phyloP scores from a whole-genome alignment of 2,797 vertebrate species.

The Alosa sapidissima region DNA sequence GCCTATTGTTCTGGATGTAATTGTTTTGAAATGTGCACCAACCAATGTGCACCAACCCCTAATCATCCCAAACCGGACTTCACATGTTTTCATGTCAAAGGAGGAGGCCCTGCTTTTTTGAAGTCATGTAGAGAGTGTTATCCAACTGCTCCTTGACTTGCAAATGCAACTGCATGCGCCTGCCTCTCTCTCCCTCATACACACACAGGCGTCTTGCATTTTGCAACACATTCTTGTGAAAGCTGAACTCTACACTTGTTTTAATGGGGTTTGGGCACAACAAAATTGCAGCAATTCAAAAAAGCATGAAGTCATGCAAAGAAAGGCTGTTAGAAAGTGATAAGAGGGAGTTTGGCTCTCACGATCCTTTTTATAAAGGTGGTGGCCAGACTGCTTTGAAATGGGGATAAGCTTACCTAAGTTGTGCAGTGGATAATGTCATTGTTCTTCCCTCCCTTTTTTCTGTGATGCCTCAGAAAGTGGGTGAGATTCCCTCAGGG shows the following conservation, averaged over 20 bases:
- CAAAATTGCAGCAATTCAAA: constrained; percentile 19
- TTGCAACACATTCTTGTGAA: constrained; percentile 24
- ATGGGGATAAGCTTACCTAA: constrained; percentile 55
- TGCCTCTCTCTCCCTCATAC: not conserved
- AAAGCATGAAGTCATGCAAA: constrained; percentile 35
- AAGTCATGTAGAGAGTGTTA: not conserved
- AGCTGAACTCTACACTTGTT: constrained; percentile 18
- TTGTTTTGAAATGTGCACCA: constrained; percentile 35
- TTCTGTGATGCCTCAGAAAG: constrained; percentile 42
- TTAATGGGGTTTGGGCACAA: constrained; percentile 17
- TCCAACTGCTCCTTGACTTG: constrained; percentile 21
- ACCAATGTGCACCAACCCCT: not conserved
- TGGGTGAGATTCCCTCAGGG: constrained; percentile 54
- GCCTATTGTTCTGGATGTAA: constrained; percentile 47
- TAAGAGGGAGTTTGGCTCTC: constrained; percentile 42
- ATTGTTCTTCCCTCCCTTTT: constrained; percentile 49
- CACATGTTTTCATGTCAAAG: not conserved
- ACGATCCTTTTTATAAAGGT: constrained; percentile 40
- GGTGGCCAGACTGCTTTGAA: constrained; percentile 45
- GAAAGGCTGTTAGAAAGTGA: constrained; percentile 47
- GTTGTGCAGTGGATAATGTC: constrained; percentile 55
- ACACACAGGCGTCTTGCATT: constrained; percentile 16
- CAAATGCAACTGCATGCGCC: not conserved
- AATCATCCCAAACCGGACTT: not conserved
- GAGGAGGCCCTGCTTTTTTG: not conserved